Base-by-base conservation (phyloP, 2,113 vertebrate species). In the Cnemophilus loriae region DNA sequence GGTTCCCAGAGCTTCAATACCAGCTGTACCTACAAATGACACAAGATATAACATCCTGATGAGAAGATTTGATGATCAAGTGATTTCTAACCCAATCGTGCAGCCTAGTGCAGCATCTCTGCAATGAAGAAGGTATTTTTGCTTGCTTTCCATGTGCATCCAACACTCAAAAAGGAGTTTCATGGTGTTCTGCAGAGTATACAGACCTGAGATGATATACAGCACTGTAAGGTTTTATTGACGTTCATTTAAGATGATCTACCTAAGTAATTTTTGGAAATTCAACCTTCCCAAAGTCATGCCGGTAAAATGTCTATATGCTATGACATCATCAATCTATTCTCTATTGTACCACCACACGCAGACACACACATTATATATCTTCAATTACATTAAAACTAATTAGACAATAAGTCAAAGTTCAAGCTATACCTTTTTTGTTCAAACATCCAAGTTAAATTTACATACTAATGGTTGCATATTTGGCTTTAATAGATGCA, bases 371-470 rank as follows among this genome's bases (percentile, higher is more conserved):
- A 47, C 9, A 24, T 42, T 44, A 56, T 37, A 63, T 53, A 93
- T 87, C 57, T 75, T 78, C 85, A 82, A 90, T 96, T 96, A 97
- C 63, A 95, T 87, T 82, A 89, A 96, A 97, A 60, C 57, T 89
- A 96, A 97, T 92, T 90, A 95, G 89, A 90, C 89, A 93, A 86
- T 96, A 96, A 97, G 96, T 97, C 96, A 95, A 27, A 44, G 80
- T 74, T 55, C 74, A 95, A 68, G 83, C 76, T 93, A 80, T 75
- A 95, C 56, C 67, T 97, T 94, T 92, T 96, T 95, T 95, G 64
- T 95, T 96, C 77, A 95, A 94, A 94, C 23, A 93, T 93, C 64
- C 65, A 91, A 95, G 95, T 96, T 97, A 96, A 97, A 96, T 97
- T 97, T 97, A 88, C 95, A 95, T 95, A 92, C 91, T 97, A 97